Evolutionary conservation across 2,797 vertebrate species (phyloP).

Genomic region (Megalops cyprinoides): DNA sequence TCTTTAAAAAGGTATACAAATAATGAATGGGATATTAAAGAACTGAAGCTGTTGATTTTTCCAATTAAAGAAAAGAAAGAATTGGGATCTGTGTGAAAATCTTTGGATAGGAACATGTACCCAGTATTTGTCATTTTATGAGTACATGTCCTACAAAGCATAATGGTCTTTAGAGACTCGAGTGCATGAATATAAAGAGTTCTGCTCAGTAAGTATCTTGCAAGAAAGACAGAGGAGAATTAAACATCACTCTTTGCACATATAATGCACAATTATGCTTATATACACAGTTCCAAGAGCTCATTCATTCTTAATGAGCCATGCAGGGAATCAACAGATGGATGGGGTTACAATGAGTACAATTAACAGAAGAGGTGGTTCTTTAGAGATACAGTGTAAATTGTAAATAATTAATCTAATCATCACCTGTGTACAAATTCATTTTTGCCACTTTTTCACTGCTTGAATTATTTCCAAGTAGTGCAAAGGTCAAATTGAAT

Average conservation of each 20-base stretch:
- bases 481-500: background rate
- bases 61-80: no score
- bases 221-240: background rate
- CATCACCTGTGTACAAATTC: background rate
- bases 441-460: slow-evolving; percentile 2
- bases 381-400: background rate
- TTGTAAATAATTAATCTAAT: background rate
- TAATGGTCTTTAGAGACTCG: background rate
- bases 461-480: slow-evolving; percentile 6
- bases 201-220: background rate
- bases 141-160: background rate
- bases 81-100: no score
- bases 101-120: no score
- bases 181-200: background rate
- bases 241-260: background rate
- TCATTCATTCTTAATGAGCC: background rate
- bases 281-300: background rate
- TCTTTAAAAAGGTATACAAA: background rate
- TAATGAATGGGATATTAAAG: no score
- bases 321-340: background rate
- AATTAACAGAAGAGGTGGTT: background rate
- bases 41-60: no score
- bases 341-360: background rate
- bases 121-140: no score
- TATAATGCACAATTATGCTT: background rate